These are phyloP conservation scores for Porphyrio hochstetteri DNA, from an alignment of 2,113 vertebrate genomes.

Conservation along the genomic window DNA sequence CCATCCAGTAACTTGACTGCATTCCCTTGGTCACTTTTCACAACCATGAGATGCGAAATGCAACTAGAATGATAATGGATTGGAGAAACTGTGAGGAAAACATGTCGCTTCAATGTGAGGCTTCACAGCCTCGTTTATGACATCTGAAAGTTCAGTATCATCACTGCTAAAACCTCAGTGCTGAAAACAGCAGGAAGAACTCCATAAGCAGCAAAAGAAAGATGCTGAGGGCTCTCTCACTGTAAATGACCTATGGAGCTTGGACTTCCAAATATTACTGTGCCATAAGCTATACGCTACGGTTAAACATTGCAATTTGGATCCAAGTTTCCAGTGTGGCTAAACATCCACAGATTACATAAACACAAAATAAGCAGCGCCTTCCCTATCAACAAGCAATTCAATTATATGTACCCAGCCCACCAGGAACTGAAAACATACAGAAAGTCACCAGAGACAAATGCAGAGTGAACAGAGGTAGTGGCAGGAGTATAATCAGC, in stretches of 20 bases:
- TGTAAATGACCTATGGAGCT: background rate
- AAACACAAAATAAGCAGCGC: background rate
- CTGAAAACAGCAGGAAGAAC: background rate
- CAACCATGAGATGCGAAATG: background rate
- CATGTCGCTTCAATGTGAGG: background rate
- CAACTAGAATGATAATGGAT: slow-evolving; percentile 1
- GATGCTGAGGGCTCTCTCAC: background rate
- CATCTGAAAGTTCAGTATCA: background rate
- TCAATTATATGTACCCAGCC: background rate
- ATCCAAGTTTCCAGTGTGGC: background rate
- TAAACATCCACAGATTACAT: background rate
- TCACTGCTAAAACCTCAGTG: background rate
- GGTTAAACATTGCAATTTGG: background rate
- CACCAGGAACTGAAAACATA: slow-evolving; percentile 7
- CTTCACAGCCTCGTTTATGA: background rate
- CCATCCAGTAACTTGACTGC: slow-evolving; percentile 22
- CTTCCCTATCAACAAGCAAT: background rate
- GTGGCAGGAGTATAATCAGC: background rate
- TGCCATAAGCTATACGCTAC: background rate
- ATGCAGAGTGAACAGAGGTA: background rate
- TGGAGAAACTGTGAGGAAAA: slow-evolving; percentile 15
- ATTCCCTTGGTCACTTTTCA: slow-evolving; percentile 47
- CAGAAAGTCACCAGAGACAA: background rate
- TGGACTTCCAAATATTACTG: background rate
- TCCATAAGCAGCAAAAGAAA: background rate